These are phyloP conservation scores for Argyrosomus regius DNA, from an alignment of 2,797 vertebrate genomes.

Conservation along the genomic window DNA sequence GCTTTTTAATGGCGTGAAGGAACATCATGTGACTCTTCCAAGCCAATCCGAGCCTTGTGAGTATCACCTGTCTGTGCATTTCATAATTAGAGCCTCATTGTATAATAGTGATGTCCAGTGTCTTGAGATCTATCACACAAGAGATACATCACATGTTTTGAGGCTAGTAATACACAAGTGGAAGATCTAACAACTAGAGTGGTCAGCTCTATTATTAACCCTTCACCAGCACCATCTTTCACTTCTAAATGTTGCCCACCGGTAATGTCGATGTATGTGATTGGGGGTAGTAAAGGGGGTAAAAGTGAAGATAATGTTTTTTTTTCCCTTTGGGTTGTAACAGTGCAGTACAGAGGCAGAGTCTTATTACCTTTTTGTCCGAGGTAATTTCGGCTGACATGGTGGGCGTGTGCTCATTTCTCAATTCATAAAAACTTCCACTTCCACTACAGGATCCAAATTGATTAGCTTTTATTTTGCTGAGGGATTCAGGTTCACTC, in stretches of 20 bases:
- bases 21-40: constrained; percentile 93
- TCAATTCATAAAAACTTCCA: constrained; percentile 35
- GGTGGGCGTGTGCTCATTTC: not conserved
- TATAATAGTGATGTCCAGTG: not conserved
- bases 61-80: constrained; percentile 76
- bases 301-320: constrained; percentile 9
- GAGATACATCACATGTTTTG: not conserved
- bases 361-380: not conserved
- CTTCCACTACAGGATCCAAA: constrained; percentile 22
- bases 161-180: not conserved
- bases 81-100: not conserved
- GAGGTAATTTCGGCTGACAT: constrained; percentile 20
- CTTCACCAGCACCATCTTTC: not conserved
- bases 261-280: not conserved
- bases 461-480: constrained; percentile 51
- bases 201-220: not conserved
- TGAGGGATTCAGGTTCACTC: constrained; percentile 17
- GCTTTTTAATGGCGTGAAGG: constrained; percentile 92
- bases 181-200: not conserved
- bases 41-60: constrained; percentile 92
- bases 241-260: not conserved
- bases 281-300: not conserved
- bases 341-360: not conserved
- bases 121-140: not conserved
- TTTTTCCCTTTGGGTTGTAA: not conserved